Conservation (phyloP, 2,888 invertebrate genomes). For the Branchipolynoe longqiensis region DNA sequence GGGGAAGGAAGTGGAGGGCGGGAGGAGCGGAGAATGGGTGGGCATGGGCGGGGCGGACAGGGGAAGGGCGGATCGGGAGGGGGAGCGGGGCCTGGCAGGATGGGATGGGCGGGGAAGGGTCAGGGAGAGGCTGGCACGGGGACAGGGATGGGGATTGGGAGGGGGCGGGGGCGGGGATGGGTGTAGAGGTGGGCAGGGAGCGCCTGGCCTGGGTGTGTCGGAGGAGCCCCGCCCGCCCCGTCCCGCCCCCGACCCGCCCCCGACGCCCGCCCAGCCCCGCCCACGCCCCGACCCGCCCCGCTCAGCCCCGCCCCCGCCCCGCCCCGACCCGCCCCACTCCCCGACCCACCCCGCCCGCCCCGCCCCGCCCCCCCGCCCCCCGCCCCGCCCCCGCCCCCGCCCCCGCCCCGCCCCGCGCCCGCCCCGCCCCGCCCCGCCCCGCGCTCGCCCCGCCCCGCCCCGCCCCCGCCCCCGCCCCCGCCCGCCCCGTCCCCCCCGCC, state of each 20-base stretch:
- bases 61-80: too few species aligned
- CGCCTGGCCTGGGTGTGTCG: too few species aligned
- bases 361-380: background rate
- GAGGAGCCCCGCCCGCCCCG: background rate
- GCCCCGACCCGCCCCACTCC: background rate
- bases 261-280: background rate
- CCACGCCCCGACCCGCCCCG: background rate
- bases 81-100: too few species aligned
- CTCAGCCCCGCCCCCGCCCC: background rate
- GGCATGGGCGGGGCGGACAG: too few species aligned
- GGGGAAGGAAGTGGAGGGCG: too few species aligned
- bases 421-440: background rate
- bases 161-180: too few species aligned
- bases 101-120: too few species aligned
- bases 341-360: background rate
- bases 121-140: too few species aligned
- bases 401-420: background rate
- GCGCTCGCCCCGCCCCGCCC: constrained; percentile 8
- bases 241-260: background rate
- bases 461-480: background rate
- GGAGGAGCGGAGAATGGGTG: too few species aligned
- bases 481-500: background rate
- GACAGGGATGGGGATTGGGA: too few species aligned
- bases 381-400: too few species aligned
- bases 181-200: too few species aligned